Evolutionary conservation across 2,888 invertebrate genomes (phyloP).

Genomic region (Nebria salina): DNA sequence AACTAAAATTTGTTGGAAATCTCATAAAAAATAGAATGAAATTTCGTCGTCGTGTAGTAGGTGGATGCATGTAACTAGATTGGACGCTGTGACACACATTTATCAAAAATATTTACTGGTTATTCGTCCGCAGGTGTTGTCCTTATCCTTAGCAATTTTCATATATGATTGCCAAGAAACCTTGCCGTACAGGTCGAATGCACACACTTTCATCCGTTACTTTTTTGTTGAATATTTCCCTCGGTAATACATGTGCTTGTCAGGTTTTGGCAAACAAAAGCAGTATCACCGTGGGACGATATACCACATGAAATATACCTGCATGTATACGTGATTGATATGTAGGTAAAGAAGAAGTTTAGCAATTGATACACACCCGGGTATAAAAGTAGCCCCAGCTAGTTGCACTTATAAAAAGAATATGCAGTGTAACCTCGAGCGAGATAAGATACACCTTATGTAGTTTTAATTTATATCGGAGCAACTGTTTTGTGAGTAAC

Average conservation of each 20-base stretch:
- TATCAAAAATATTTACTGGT: slow-evolving; percentile 15
- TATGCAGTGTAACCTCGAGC: no score
- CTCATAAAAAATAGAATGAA: neutral
- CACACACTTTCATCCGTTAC: slow-evolving; percentile 1
- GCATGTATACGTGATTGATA: neutral
- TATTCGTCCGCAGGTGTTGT: slow-evolving; percentile 17
- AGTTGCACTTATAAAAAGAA: no score
- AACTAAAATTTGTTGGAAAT: neutral
- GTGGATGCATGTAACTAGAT: neutral
- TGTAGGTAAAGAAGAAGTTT: neutral
- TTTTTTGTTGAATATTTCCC: neutral
- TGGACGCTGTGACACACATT: neutral
- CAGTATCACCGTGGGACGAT: neutral
- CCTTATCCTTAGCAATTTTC: slow-evolving; percentile 14
- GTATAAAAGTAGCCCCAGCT: no score
- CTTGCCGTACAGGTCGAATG: slow-evolving; percentile 15
- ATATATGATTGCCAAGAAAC: slow-evolving; percentile 16
- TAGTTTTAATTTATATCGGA: neutral
- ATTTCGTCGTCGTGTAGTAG: neutral
- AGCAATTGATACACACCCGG: neutral
- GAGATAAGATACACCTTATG: neutral
- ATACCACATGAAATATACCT: neutral
- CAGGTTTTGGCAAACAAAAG: neutral
- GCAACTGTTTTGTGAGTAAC: neutral
- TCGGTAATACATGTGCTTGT: neutral